These are phyloP conservation scores for Caenorhabditis sinica DNA, from an alignment of 2,888 invertebrate species.

Conservation along the genomic window DNA sequence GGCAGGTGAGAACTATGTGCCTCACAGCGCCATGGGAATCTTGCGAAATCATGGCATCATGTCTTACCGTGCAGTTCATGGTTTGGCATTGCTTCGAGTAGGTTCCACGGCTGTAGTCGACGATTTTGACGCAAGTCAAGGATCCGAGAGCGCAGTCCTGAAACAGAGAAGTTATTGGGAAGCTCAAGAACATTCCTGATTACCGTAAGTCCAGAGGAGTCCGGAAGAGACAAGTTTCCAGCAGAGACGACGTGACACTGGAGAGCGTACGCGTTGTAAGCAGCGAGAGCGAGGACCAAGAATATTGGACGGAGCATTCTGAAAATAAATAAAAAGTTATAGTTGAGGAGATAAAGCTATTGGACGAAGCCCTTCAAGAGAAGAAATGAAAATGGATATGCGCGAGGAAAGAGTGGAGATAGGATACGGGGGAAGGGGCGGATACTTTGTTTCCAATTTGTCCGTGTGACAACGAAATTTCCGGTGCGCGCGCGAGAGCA, in stretches of 20 bases:
- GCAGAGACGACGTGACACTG: slow-evolving; percentile 57
- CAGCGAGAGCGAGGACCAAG: slow-evolving; percentile 16
- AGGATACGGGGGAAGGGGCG: slow-evolving; percentile 30
- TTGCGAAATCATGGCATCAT: not conserved
- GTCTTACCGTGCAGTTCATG: slow-evolving; percentile 64
- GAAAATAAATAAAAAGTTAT: not conserved
- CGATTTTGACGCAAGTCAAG: slow-evolving; percentile 61
- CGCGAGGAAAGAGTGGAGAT: slow-evolving; percentile 11
- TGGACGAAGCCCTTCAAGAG: slow-evolving; percentile 26
- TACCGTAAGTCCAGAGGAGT: slow-evolving; percentile 46
- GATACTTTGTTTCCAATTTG: slow-evolving; percentile 46
- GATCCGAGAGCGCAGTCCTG: slow-evolving; percentile 63
- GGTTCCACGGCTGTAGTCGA: slow-evolving; percentile 63
- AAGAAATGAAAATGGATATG: not conserved
- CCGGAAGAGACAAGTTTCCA: slow-evolving; percentile 56
- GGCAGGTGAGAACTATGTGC: slow-evolving; percentile 36
- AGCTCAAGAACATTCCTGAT: not conserved
- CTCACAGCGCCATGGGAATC: slow-evolving; percentile 32
- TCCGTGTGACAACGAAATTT: slow-evolving; percentile 57
- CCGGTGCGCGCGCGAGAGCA: slow-evolving; percentile 32
- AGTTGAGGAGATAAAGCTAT: not conserved
- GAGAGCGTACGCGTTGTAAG: slow-evolving; percentile 36
- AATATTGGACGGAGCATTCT: slow-evolving; percentile 45
- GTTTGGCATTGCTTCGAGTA: slow-evolving; percentile 68
- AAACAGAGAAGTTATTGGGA: not conserved